Evolutionary conservation across 1,140 invertebrate genomes (phyloP), one percentile per base, ranked within the genome.

Genomic region (Drosophila sp.): DNA sequence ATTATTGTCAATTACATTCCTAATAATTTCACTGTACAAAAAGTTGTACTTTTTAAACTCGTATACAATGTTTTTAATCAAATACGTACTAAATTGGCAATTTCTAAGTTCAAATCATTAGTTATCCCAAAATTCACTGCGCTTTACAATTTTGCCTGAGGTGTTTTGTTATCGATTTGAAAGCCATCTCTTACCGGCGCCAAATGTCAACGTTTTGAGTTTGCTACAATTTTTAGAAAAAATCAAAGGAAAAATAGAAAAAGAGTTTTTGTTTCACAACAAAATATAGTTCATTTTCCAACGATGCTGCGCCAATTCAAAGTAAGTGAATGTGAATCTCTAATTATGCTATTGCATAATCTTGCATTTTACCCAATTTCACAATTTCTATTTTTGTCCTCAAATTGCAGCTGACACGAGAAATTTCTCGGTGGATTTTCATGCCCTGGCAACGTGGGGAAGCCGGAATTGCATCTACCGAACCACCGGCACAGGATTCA

Each of bases 241-340:
- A 27, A 8, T 41, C 40, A 50, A 50, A 25, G 17, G 11, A 1
- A 7, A 27, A 50, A 8, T 7, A 27, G 23, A 27, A 27, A 50
- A 6, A 7, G 17, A 47, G 7, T n/a, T n/a, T 17, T 17, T 44
- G 17, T 25, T 57, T 57, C 17, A 33, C 4, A 1, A n/a, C 10
- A 25, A 44, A 7, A 6, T 7, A 6, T 1, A 10, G 7, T n/a
- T 7, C 29, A 3, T 2, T 1, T 5, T 3, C 2, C 8, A 27
- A 54, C 58, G 25, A 76, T 76, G 73, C 8, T 76, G 2, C 73
- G 73, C 6, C 72, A 76, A 57, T 17, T 75, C 11, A 57, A 66
- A 32, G 73, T 76, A 4, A 63, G 65, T 0, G 17, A 6, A 25
- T 11, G 1, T 11, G 4, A 10, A 11, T 27, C 4, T 3, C 30